Percentiles rank a stretch among this genome's conserved stretches.
Evolutionary conservation across 1,140 invertebrate genomes (phyloP).

Genomic region (Scaptomyza hsui): DNA sequence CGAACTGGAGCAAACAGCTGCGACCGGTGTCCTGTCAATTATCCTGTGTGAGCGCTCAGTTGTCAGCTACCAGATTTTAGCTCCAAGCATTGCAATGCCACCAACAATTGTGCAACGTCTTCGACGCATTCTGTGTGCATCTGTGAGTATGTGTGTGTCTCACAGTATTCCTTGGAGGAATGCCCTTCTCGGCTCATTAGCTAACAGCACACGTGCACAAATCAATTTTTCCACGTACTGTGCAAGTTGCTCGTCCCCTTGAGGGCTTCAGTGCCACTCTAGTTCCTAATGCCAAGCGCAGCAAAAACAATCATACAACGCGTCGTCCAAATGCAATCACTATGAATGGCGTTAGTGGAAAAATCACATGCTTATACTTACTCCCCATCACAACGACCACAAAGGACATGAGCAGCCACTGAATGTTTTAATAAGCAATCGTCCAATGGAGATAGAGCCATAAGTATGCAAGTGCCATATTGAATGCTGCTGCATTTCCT

Average conservation of each 20-base stretch:
- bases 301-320: conserved; percentile 73
- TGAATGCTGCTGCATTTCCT: conserved; percentile 33
- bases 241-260: conserved; percentile 25
- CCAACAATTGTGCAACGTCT: conserved; percentile 45
- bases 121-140: conserved; percentile 21
- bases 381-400: not conserved
- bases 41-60: conserved; percentile 8
- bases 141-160: not conserved
- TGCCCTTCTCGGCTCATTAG: conserved; percentile 57
- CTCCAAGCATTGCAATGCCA: conserved; percentile 26
- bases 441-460: conserved; percentile 29
- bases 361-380: conserved; percentile 37
- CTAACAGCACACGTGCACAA: conserved; percentile 74
- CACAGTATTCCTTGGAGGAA: conserved; percentile 16
- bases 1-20: conserved; percentile 43
- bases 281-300: conserved; percentile 24
- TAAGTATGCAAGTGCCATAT: conserved; percentile 50
- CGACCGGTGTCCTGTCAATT: conserved; percentile 37
- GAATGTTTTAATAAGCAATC: conserved; percentile 72
- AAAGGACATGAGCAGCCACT: conserved; percentile 23
- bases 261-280: conserved; percentile 26
- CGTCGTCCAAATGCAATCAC: conserved; percentile 73
- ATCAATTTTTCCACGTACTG: conserved; percentile 65
- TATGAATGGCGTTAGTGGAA: conserved; percentile 50
- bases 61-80: conserved; percentile 14